Evolutionary conservation across 2,888 invertebrate genomes (phyloP), one percentile per base, ranked within the genome.

Genomic region (Drosophila anceps): DNA sequence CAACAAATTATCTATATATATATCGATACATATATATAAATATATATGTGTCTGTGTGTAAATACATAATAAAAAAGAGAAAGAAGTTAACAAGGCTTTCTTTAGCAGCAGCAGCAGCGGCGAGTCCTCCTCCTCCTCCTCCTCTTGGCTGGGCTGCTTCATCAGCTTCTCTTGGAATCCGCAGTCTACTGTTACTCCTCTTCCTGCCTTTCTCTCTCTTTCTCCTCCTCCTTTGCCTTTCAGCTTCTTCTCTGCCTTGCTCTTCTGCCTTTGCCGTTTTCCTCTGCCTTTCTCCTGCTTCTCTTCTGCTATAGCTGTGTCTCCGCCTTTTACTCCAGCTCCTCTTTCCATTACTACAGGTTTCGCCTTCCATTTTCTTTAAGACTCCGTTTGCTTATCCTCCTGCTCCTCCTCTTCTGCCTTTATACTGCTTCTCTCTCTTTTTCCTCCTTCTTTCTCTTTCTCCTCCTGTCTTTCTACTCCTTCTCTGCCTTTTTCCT

Each of bases 51-150:
- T 31, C 18, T 50, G 48, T 31, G 48, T 50, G 48, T 50, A 50
- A 50, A 50, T 50, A 27, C 18, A 50, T 50, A 33, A 50, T 33
- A 33, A 50, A 50, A 50, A 10, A 50, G 50, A 18, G 31, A 33
- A 18, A 18, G 13, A 43, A 43, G 31, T 50, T 20, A 50, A 50
- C 50, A 31, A 18, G 13, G 31, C 8, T 18, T 31, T 31, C 13
- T 12, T 31, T 18, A 18, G 48, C 31, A 7, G 7, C 37, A 15
- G 37, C 6, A 6, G 39, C 18, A n/a, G 6, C 2, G 7, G 7
- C 15, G 15, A 13, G 15, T 13, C 13, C 37, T 13, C 13, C 13
- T 37, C 4, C 13, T 24, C 18, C 18, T 24, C 24, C 24, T 24
- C 24, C 24, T 24, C 24, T 24, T 24, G 24, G 4, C 24, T 24